Evolutionary conservation across 64 coral and sea anemone genomes (phyloP), one percentile per base, ranked within the genome.

Genomic region (Porites australiensis): DNA sequence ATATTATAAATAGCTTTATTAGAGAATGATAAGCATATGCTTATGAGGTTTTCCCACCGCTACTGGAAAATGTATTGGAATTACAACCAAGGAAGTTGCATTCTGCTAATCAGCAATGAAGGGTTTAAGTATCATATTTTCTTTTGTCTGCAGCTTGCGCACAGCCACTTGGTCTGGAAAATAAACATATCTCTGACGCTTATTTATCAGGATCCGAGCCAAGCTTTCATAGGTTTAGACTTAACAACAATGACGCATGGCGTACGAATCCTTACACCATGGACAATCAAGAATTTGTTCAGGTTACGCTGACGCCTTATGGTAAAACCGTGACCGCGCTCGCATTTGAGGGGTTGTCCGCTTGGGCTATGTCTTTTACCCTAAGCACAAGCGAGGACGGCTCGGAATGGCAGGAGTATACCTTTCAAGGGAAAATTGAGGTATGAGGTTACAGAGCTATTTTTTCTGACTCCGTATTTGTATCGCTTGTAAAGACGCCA

Each of bases 371-470:
- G 11, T 74, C 72, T 15, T 74, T 74, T 74, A 74, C 72, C 13
- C 37, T 74, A 45, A 48, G 12, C 10, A 74, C 72, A 49, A 74
- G 72, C 43, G 72, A 74, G 44, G 72, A 74, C 46, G 72, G 72
- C 1, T 5, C 44, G 5, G 72, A 74, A 13, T 74, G 72, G 72
- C 13, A 74, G 12, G 72, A 74, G 44, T 74, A 74, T 37, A 48
- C 5, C 15, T 11, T 74, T 2, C 2, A 46, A 47, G 72, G 72
- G 3, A 49, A 48, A 13, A 47, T 74, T 74, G 37, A 48, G 72
- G 72, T 74, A 74, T 16, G 8, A 10, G 7, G 16, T 70, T 4
- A 9, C 22, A 37, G 27, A 19, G 66, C 66, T n/a, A 21, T 70
- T n/a, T 4, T 22, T 70, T 74, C 13, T 74, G 14, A 3, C 27